Evolutionary conservation across 2,888 invertebrate genomes (phyloP), one percentile per base, ranked within the genome.

Genomic region (Netelia melanura): DNA sequence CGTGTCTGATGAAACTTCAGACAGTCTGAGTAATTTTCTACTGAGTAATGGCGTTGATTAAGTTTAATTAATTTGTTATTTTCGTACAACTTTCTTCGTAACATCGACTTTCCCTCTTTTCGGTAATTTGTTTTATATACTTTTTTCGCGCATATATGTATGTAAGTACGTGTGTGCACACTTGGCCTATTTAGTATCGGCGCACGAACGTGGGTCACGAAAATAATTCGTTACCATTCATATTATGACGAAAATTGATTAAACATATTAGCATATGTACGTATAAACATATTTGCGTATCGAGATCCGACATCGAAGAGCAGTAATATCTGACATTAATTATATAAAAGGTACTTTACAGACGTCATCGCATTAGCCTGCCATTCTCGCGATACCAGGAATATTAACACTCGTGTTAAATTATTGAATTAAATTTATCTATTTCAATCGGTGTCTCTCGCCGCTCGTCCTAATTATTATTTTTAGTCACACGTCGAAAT

Each of bases 191-290:
- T 76, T 81, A 48, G 52, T 21, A 30, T 56, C 1, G 43, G 43
- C 48, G 44, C 52, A 61, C 43, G 23, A 64, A 68, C 72, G 64
- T 14, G 65, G 38, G 74, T 75, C 38, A 52, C 58, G 38, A 67
- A 77, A 76, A 81, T 81, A 81, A 77, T 70, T 71, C 77, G 21
- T 62, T 54, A 44, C 58, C 56, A 83, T 80, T 79, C 44, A 74
- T 64, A 74, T 54, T 30, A 68, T 58, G 52, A 25, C 52, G n/a
- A 43, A 70, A 64, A 68, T 43, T 61, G 23, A 11, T 38, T 10
- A 17, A 54, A 64, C 21, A 21, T 14, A 75, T 48, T 52, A 23
- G 30, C 52, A 11, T 44, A 48, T 5, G 38, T 61, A 23, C 30
- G n/a, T 6, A 74, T 30, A 61, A 43, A 68, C 44, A 67, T 62